Conservation (phyloP, 64 coral and sea anemone genomes). For the Montipora capricornis region DNA sequence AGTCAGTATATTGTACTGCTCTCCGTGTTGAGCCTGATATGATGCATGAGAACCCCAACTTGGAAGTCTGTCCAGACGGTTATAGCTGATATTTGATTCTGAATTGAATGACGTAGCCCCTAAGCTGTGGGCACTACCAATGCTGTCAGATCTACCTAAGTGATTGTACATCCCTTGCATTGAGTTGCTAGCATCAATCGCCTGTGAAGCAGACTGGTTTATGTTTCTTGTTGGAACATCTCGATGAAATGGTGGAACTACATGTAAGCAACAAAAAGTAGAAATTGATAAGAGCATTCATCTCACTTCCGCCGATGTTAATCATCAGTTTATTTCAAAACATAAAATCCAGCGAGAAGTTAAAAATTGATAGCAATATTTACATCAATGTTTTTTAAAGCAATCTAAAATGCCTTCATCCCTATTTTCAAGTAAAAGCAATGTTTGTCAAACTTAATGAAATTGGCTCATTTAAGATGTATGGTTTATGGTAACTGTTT, state of each 20-base stretch:
- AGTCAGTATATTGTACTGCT: slow-evolving; percentile 80
- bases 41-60: slow-evolving; percentile 75
- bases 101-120: slow-evolving; percentile 66
- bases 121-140: slow-evolving; percentile 79
- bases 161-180: slow-evolving; percentile 71
- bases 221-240: slow-evolving; percentile 44
- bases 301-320: too few species aligned
- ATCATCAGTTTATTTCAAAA: too few species aligned
- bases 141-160: slow-evolving; percentile 78
- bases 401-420: too few species aligned
- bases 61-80: slow-evolving; percentile 74
- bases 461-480: too few species aligned
- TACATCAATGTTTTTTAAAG: too few species aligned
- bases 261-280: background rate
- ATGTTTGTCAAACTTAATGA: too few species aligned
- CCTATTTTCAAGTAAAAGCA: too few species aligned
- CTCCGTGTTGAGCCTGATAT: background rate
- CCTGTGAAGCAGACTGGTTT: slow-evolving; percentile 59
- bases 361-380: too few species aligned
- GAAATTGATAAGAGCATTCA: background rate
- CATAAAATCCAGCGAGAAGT: too few species aligned
- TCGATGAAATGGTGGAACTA: background rate
- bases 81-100: slow-evolving; percentile 67
- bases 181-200: slow-evolving; percentile 18
- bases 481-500: too few species aligned